Conservation (phyloP, 1,140 invertebrate genomes). For the Drosophila santomea region DNA sequence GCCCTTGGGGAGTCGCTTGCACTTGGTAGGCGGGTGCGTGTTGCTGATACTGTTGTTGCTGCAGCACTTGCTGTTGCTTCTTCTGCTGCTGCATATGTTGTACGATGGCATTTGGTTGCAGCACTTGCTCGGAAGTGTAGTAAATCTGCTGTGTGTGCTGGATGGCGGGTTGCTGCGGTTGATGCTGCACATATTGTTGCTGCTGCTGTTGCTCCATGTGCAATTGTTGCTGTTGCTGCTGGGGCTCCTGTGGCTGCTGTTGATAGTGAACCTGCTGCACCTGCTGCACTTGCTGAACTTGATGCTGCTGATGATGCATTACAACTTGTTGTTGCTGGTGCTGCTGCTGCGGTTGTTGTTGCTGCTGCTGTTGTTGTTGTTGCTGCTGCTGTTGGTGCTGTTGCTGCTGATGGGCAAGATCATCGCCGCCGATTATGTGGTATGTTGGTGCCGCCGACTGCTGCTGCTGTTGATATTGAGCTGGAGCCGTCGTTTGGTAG, state of each 20-base stretch:
- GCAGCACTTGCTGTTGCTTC: constrained; percentile 65
- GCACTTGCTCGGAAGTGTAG: constrained; percentile 75
- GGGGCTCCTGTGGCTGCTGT: constrained; percentile 51
- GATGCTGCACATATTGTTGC: constrained; percentile 72
- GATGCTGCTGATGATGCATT: constrained; percentile 66
- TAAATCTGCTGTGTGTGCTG: constrained; percentile 75
- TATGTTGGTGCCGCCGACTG: constrained; percentile 63
- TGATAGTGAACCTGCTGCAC: constrained; percentile 63
- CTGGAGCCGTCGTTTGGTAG: constrained; percentile 70
- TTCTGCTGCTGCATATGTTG: constrained; percentile 84
- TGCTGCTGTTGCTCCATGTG: constrained; percentile 64
- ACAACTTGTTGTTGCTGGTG: constrained; percentile 71
- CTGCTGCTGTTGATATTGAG: constrained; percentile 68
- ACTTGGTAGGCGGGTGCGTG: constrained; percentile 67
- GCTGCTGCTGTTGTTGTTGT: constrained; percentile 60
- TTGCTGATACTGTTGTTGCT: constrained; percentile 58
- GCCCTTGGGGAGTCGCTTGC: constrained; percentile 63
- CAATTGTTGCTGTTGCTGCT: constrained; percentile 60
- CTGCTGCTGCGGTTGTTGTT: constrained; percentile 66
- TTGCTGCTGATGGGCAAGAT: constrained; percentile 71
- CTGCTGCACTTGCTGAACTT: constrained; percentile 50
- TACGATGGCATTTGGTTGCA: constrained; percentile 67
- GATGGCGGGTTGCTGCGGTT: constrained; percentile 61
- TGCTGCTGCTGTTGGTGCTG: constrained; percentile 63
- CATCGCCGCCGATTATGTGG: constrained; percentile 73